Base-by-base conservation (phyloP, 2,888 invertebrate genomes). In the Branchellion lobata region DNA sequence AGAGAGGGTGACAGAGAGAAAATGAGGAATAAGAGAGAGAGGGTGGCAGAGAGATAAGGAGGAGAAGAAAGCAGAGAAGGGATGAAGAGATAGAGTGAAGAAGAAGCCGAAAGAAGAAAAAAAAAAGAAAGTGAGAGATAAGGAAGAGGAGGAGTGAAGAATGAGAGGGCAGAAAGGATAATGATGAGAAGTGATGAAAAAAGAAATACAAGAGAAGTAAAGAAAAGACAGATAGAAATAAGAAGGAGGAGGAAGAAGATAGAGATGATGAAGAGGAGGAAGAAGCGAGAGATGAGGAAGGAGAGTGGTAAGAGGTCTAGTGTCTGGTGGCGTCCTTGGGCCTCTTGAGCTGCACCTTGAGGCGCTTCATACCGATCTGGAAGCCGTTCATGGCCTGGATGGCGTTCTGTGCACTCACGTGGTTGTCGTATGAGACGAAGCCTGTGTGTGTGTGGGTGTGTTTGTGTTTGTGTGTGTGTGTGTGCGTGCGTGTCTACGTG, bases 351-450 rank as follows among this genome's bases (percentile, higher is more conserved):
- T 98, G 97, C 87, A 98, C 97, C 91, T 99, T 98, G 88, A 98
- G 93, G 88, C 98, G 47, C 91, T 99, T 99, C 97, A 98, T 98
- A 87, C 98, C 98, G 89, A 98, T 98, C 90, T 98, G 98, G 90
- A 98, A 99, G 88, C 98, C 98, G 90, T 99, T 99, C 98, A 99
- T 99, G 86, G 98, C 94, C 89, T 97, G 96, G 89, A 99, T 99
- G 85, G 98, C 98, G 84, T 95, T 93, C 89, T 97, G 96, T 88
- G 98, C 97, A 88, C 96, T 96, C 86, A 94, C 91, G 85, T 96
- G 96, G 91, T 97, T 97, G 91, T 99, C 98, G 90, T 97, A 99
- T 86, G 97, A 97, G 86, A 99, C 98, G 90, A 99, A 99, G 88
- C 98, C 98, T 98, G 1, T n/a, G 61, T 40, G 40, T 14, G 40